Evolutionary conservation across 2,888 invertebrate genomes (phyloP), one percentile per base, ranked within the genome.

Genomic region (Tipula confusa): DNA sequence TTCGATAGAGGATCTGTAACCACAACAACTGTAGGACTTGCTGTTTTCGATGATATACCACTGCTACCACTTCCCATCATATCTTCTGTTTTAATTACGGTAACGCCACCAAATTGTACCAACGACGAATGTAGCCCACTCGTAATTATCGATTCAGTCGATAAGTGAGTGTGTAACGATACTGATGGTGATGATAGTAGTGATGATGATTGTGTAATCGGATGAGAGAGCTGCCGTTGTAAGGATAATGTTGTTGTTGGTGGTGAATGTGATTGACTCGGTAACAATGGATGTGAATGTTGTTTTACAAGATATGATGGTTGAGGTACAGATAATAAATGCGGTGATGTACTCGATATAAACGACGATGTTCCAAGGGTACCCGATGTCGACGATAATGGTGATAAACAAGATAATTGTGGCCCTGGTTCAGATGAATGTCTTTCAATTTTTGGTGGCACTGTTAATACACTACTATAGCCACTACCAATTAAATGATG

Each of bases 251-350:
- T 86, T 5, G 87, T 86, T 28, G 87, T 85, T 29, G 87, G 86
- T 31, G 87, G 84, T 9, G 87, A 86, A 64, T 89, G 88, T 84
- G 90, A 91, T 88, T 93, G 92, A 86, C 91, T 93, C 29, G 93
- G 92, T 85, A 93, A 87, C 83, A 93, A 86, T 0, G 93, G 93
- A 88, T 93, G 93, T 31, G 93, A 93, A 87, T 93, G 93, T 87
- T 93, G 93, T 87, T 93, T 93, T 29, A 92, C 91, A 85, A 93
- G 88, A 86, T 91, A 91, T 38, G 91, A 90, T 83, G 86, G 87
- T 85, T 91, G 91, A 29, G 93, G 92, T 82, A 93, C 92, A 84
- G 91, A 89, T 84, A 93, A 88, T 84, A 92, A 88, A 87, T 92
- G 91, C 79, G 90, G 89, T n/a, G 92, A 91, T 24, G 64, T 64